These are phyloP conservation scores for Tromatobia lineatoria DNA, from an alignment of 2,888 invertebrate genomes.

Conservation along the genomic window DNA sequence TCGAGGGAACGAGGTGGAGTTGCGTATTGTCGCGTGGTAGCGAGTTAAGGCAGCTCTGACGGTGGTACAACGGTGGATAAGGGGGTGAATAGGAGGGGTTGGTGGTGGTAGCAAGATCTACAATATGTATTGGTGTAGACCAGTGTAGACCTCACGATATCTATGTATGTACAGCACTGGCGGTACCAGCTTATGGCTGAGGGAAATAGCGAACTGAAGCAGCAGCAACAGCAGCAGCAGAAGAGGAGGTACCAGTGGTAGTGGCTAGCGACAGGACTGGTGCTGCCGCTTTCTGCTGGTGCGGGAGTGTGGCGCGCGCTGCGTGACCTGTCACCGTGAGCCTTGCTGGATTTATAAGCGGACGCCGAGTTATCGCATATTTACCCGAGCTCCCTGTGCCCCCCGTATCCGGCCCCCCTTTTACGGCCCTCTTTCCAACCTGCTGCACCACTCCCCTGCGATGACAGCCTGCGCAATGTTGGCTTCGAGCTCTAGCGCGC, in stretches of 20 bases:
- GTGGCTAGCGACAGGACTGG: neutral
- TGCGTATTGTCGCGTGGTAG: constrained; percentile 51
- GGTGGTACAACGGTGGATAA: constrained; percentile 52
- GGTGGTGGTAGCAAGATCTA: constrained; percentile 70
- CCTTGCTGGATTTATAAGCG: constrained; percentile 84
- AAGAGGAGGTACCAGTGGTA: neutral
- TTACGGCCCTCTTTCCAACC: constrained; percentile 48
- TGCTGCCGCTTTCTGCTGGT: constrained; percentile 10
- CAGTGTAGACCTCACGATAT: neutral
- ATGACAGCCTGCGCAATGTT: constrained; percentile 77
- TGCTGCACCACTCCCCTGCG: constrained; percentile 72
- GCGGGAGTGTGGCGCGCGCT: constrained; percentile 69
- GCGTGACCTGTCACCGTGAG: constrained; percentile 85
- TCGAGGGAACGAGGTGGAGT: constrained; percentile 21
- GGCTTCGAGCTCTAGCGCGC: constrained; percentile 58
- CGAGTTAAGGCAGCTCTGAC: constrained; percentile 30
- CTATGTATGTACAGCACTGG: neutral
- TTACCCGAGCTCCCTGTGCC: constrained; percentile 76
- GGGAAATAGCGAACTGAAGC: neutral
- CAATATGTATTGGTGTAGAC: constrained; percentile 61
- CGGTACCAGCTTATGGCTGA: constrained; percentile 18
- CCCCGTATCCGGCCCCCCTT: constrained; percentile 53
- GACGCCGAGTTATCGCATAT: constrained; percentile 85
- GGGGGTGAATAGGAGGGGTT: constrained; percentile 70
- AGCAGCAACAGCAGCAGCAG: neutral